Evolutionary conservation across 2,888 invertebrate species (phyloP).

Genomic region (Aleiodes alternator): DNA sequence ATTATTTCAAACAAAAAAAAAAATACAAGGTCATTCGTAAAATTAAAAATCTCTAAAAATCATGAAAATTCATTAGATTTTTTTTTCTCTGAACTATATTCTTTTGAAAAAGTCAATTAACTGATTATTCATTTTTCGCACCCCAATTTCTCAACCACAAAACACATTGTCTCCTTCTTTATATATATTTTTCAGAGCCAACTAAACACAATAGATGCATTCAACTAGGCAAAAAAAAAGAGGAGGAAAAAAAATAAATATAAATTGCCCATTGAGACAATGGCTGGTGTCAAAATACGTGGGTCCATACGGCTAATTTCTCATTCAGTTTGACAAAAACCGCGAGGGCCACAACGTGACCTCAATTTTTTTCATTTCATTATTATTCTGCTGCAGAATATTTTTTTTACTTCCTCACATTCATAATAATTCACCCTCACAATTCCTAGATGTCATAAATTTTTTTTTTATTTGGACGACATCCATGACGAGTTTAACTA

Average conservation of each 20-base stretch:
- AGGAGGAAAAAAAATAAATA: constrained; percentile 30
- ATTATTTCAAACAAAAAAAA: too few species aligned
- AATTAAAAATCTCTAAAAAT: too few species aligned
- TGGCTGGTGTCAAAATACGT: constrained; percentile 70
- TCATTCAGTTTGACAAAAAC: constrained; percentile 48
- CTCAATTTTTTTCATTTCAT: constrained; percentile 26
- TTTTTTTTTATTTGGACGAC: constrained; percentile 18
- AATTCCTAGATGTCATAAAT: constrained; percentile 39
- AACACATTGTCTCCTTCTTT: constrained; percentile 28
- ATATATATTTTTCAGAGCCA: constrained; percentile 43
- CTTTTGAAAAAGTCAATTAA: too few species aligned
- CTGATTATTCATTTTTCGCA: background rate
- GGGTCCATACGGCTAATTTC: constrained; percentile 74
- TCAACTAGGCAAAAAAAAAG: constrained; percentile 41
- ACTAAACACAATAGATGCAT: constrained; percentile 56
- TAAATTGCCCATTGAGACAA: constrained; percentile 32
- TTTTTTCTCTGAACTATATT: too few species aligned
- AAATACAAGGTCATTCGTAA: too few species aligned
- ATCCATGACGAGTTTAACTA: background rate
- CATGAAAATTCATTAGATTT: too few species aligned
- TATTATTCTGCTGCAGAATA: constrained; percentile 1
- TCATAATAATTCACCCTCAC: constrained; percentile 19
- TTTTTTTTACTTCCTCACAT: background rate
- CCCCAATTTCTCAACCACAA: constrained; percentile 26
- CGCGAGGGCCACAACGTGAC: constrained; percentile 38